phyloP scores from a whole-genome alignment of 2,888 invertebrate genomes.

The Anorthoa munda region DNA sequence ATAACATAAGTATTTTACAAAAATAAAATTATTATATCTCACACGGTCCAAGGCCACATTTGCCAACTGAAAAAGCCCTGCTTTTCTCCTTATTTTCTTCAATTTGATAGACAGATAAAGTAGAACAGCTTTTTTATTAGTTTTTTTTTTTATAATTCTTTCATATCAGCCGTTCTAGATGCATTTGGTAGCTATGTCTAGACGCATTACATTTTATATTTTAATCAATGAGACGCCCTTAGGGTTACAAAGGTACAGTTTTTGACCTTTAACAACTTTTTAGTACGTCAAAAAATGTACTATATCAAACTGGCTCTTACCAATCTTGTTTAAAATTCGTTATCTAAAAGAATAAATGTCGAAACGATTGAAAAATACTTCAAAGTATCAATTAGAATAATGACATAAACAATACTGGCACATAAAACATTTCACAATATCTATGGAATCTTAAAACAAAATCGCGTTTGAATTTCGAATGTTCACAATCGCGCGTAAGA shows the following conservation, averaged over 20 bases:
- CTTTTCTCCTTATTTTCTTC: background rate
- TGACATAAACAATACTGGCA: background rate
- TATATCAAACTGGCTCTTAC: background rate
- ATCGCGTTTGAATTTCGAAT: conserved; percentile 47
- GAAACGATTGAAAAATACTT: background rate
- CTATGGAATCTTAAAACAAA: conserved; percentile 29
- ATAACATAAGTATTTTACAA: no score
- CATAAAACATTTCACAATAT: conserved; percentile 21
- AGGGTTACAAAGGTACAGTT: background rate
- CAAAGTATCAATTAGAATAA: conserved; percentile 4
- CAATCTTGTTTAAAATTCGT: background rate
- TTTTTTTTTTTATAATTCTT: background rate
- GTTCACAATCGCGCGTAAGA: conserved; percentile 28
- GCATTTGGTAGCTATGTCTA: conserved; percentile 26
- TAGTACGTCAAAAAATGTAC: background rate
- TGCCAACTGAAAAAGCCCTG: background rate
- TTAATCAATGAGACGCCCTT: conserved; percentile 8
- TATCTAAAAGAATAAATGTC: background rate
- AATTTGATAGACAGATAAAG: background rate
- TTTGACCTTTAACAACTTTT: conserved; percentile 24
- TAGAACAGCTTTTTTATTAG: background rate
- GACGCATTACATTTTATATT: conserved; percentile 41
- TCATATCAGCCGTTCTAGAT: background rate
- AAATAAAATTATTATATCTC: background rate
- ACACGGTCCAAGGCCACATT: background rate